These are phyloP conservation scores for Listronotus oregonensis DNA, from an alignment of 1,140 invertebrate species.

Conservation along the genomic window DNA sequence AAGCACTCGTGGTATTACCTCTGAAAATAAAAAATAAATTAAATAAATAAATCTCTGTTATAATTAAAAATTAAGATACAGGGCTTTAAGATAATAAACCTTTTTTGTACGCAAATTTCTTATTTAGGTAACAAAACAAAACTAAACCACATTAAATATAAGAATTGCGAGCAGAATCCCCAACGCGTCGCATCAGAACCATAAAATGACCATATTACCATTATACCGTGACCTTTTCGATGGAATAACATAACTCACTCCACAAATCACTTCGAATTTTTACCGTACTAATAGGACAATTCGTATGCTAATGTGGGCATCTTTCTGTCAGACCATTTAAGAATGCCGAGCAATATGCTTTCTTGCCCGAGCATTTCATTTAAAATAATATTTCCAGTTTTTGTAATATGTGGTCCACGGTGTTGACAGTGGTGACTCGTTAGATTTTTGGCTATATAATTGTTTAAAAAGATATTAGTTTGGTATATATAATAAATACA, in stretches of 20 bases:
- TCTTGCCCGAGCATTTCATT: slow-evolving; percentile 34
- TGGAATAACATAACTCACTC: slow-evolving; percentile 30
- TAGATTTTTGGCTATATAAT: no score
- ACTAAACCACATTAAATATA: slow-evolving; percentile 1
- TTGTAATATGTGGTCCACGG: slow-evolving; percentile 19
- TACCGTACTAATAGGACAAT: slow-evolving; percentile 40
- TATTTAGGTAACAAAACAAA: not conserved
- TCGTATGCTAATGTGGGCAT: slow-evolving; percentile 35
- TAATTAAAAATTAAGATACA: no score
- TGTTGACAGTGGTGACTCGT: slow-evolving; percentile 6
- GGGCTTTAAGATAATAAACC: no score
- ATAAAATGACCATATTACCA: slow-evolving; percentile 26
- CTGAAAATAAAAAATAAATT: no score
- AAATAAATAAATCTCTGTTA: no score
- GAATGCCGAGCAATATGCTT: slow-evolving; percentile 33
- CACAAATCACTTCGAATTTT: slow-evolving; percentile 37
- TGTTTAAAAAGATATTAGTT: no score
- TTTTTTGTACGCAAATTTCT: no score
- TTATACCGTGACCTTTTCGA: slow-evolving; percentile 24
- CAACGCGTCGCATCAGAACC: not conserved
- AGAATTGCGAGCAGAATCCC: slow-evolving; percentile 3
- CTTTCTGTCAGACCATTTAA: slow-evolving; percentile 32
- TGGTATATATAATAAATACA: no score
- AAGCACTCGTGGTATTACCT: no score
- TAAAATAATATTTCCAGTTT: slow-evolving; percentile 40